These are phyloP conservation scores for Irena cyanogastra DNA, from an alignment of 2,113 vertebrate genomes.

Conservation along the genomic window DNA sequence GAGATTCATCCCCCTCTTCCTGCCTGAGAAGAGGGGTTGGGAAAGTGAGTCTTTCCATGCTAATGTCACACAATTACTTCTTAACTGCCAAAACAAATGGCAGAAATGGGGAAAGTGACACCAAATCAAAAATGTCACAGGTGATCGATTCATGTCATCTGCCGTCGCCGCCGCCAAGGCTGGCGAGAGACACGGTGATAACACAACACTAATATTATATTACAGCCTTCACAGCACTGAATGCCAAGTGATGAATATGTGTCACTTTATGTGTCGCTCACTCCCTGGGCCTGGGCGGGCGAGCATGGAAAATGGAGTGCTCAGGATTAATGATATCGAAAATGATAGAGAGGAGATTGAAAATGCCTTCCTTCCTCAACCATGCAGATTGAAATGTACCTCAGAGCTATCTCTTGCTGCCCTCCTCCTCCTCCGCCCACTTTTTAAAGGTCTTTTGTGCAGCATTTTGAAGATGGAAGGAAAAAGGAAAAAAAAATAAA, in stretches of 20 bases:
- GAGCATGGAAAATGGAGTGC: slow-evolving; percentile 93
- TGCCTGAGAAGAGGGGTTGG: slow-evolving; percentile 70
- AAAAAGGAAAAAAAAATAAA: neutral
- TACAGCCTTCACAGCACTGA: slow-evolving; percentile 76
- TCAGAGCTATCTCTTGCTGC: slow-evolving; percentile 77
- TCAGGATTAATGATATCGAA: slow-evolving; percentile 99
- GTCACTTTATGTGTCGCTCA: slow-evolving; percentile 85
- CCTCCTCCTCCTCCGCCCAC: slow-evolving; percentile 53
- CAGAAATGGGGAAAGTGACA: slow-evolving; percentile 93
- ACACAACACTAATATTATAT: slow-evolving; percentile 96
- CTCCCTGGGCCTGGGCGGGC: slow-evolving; percentile 87
- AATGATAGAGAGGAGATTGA: slow-evolving; percentile 99
- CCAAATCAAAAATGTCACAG: slow-evolving; percentile 99
- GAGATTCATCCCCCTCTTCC: slow-evolving; percentile 73
- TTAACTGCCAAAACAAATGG: slow-evolving; percentile 99
- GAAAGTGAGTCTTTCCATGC: slow-evolving; percentile 79
- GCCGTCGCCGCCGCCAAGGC: slow-evolving; percentile 71
- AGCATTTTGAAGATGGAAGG: neutral
- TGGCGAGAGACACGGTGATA: slow-evolving; percentile 75
- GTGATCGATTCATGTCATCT: slow-evolving; percentile 99
- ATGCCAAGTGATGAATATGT: slow-evolving; percentile 84
- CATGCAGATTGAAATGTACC: slow-evolving; percentile 87
- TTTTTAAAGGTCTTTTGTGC: slow-evolving; percentile 38
- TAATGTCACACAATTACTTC: slow-evolving; percentile 99
- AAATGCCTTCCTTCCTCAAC: slow-evolving; percentile 96